These are phyloP conservation scores for Oligia strigilis DNA, from an alignment of 2,888 invertebrate species.

Conservation along the genomic window DNA sequence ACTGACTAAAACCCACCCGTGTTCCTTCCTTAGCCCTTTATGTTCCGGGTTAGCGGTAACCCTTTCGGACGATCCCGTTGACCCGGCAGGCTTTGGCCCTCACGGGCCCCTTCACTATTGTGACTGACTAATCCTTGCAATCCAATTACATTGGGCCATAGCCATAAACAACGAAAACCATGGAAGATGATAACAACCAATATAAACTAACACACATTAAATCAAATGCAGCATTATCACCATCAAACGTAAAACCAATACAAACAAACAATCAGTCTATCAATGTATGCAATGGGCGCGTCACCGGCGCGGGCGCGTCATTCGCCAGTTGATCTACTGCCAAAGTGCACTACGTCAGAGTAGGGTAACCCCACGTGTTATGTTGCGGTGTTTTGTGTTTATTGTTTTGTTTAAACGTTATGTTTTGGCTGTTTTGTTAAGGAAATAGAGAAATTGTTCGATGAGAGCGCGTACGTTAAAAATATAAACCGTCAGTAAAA, in stretches of 20 bases:
- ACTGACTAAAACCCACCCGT: too few relatives aligned
- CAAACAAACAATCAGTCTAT: conserved; percentile 19
- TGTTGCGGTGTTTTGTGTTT: not conserved
- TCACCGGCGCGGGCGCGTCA: conserved; percentile 38
- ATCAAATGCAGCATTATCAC: conserved; percentile 3
- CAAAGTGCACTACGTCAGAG: conserved; percentile 58
- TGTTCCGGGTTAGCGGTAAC: too few relatives aligned
- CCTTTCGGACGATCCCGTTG: too few relatives aligned
- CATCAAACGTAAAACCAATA: conserved; percentile 13
- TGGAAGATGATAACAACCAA: not conserved
- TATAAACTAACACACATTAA: not conserved
- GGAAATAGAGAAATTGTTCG: not conserved
- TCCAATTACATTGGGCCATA: not conserved
- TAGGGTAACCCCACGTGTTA: conserved; percentile 35
- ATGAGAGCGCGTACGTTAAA: not conserved
- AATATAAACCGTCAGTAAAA: too few relatives aligned
- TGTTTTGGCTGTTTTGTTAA: not conserved
- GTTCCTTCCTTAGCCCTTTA: too few relatives aligned
- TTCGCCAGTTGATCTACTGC: conserved; percentile 63
- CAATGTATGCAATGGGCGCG: conserved; percentile 33
- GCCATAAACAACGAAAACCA: not conserved
- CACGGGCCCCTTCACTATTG: too few relatives aligned
- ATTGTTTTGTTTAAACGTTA: not conserved
- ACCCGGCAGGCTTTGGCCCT: too few relatives aligned
- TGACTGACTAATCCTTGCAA: not conserved